phyloP scores from a whole-genome alignment of 2,888 invertebrate genomes.

The Leptopilina syphax region DNA sequence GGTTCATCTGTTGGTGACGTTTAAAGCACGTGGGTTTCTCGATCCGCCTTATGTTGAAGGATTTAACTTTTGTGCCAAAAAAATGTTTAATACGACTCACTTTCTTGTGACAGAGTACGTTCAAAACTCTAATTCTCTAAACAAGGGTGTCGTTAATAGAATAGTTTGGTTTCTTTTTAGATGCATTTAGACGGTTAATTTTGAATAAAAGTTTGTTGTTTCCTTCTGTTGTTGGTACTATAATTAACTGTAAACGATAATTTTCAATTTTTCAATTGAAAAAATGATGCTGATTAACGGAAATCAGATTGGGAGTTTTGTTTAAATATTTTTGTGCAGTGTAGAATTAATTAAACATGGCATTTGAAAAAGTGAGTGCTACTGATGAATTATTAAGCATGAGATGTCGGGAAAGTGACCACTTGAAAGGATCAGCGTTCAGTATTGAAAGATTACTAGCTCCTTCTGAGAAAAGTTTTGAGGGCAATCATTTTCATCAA shows the following conservation, averaged over 20 bases:
- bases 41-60: conserved; percentile 68
- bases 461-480: conserved; percentile 59
- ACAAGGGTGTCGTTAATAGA: conserved; percentile 53
- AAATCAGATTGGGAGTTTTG: neutral
- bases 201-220: neutral
- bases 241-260: neutral
- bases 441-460: conserved; percentile 73
- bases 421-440: conserved; percentile 65
- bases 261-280: neutral
- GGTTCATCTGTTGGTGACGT: conserved; percentile 66
- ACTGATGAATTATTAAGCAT: conserved; percentile 47
- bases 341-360: conserved; percentile 53
- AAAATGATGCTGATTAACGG: neutral
- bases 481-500: conserved; percentile 41
- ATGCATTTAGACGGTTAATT: neutral
- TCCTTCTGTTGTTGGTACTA: too few species aligned
- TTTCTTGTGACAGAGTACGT: conserved; percentile 58
- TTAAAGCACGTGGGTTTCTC: conserved; percentile 69
- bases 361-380: conserved; percentile 56
- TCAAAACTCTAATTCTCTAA: conserved; percentile 58
- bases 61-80: conserved; percentile 66
- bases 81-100: conserved; percentile 43
- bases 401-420: conserved; percentile 54
- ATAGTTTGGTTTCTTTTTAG: conserved; percentile 14
- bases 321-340: neutral